Conservation (phyloP, 2,888 invertebrate species). For the Matsumyia berberina region DNA sequence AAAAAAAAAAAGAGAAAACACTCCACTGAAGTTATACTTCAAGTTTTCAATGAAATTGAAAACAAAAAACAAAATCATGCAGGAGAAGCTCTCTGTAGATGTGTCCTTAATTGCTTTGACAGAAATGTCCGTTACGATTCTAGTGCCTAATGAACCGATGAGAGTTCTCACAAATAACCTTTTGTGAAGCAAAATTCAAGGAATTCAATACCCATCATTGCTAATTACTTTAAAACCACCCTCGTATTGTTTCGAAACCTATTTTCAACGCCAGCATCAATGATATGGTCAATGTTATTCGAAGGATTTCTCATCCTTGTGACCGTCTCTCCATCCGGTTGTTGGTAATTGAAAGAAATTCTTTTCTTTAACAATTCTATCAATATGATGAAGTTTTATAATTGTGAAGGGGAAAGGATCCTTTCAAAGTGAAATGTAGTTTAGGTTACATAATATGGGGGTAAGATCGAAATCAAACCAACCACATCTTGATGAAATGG, state of each 20-base stretch:
- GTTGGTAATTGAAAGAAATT: neutral
- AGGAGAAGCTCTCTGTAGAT: neutral
- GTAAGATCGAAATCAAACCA: too few relatives aligned
- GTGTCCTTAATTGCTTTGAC: slow-evolving; percentile 16
- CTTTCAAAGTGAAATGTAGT: neutral
- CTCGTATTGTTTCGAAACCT: slow-evolving; percentile 21
- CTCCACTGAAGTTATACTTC: neutral
- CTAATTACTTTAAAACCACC: slow-evolving; percentile 41
- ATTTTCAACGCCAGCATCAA: slow-evolving; percentile 5
- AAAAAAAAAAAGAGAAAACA: neutral
- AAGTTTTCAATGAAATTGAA: neutral
- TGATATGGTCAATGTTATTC: slow-evolving; percentile 3
- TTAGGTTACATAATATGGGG: neutral
- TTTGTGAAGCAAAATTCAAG: neutral
- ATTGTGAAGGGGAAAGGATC: neutral
- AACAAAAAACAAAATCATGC: neutral
- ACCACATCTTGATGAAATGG: too few relatives aligned
- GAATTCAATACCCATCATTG: slow-evolving; percentile 35
- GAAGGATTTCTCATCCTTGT: too few relatives aligned
- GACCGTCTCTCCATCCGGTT: neutral
- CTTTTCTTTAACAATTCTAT: neutral
- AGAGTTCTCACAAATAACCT: slow-evolving; percentile 16
- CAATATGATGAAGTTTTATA: neutral
- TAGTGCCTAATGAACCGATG: slow-evolving; percentile 15
- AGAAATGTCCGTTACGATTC: neutral